Evolutionary conservation across 2,888 invertebrate genomes (phyloP), one percentile per base, ranked within the genome.

Genomic region (Odontomyia ornata): DNA sequence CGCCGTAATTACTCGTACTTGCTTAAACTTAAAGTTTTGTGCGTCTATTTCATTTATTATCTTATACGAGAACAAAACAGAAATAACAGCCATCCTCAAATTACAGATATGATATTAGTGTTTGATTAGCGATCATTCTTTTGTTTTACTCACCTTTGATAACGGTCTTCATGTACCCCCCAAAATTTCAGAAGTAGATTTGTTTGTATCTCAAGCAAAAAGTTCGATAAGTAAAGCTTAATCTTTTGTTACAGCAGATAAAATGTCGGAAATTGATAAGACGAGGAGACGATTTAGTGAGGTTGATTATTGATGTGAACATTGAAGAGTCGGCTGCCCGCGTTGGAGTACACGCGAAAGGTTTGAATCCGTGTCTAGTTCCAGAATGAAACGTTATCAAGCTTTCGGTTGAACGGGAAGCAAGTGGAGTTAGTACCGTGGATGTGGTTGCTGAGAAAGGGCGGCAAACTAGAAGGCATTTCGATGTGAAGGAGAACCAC

Each of bases 181-280:
- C 21, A n/a, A n/a, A n/a, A n/a, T n/a, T n/a, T n/a, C n/a, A n/a
- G n/a, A n/a, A n/a, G 36, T 5, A 28, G 62, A 28, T 28, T 64
- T 30, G 18, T 36, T 30, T 27, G 27, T 65, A 65, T 65, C 36
- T 36, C 7, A 65, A n/a, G 27, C 13, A 36, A 21, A 65, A 65
- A 27, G 15, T 4, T 65, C 65, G 65, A 65, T 65, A 65, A 65
- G 65, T 36, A 36, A 65, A 21, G 25, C 36, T 65, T 65, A 65
- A 65, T 65, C 65, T 65, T n/a, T 65, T 65, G 65, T 65, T 65
- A 27, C 65, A 65, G 65, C 5, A 65, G 65, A 65, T 65, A 65
- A 65, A 36, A 30, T 65, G 65, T 36, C 65, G 65, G 65, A 65
- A 36, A 65, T 65, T 65, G 65, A 65, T 65, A 65, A 65, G 65